Evolutionary conservation across 2,888 invertebrate species (phyloP), one percentile per base, ranked within the genome.

Genomic region (Zhuqinia jingwanae): DNA sequence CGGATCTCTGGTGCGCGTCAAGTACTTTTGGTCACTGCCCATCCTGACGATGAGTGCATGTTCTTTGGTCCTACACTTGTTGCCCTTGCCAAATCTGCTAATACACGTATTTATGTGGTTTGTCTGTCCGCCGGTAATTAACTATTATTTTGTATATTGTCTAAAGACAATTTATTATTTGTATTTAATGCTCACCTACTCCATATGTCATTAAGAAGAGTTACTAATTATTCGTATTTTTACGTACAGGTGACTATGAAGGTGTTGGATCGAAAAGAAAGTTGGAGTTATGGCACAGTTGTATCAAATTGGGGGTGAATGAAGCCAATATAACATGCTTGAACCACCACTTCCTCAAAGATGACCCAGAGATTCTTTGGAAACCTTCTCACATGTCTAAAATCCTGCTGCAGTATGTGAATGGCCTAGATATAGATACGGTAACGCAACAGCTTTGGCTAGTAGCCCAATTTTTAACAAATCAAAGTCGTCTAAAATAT

Each of bases 11-110:
- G 80, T 60, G 85, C 75, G 70, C 58, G 65, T 50, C 93, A 96
- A 90, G 94, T 97, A 60, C 93, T 99, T 42, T 92, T 99, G 78
- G 95, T 99, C 53, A 96, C 95, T 60, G 98, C 99, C 25, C 99
- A 99, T 93, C 99, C 99, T 17, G 99, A 99, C 92, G 99, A 99
- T 92, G 99, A 99, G 92, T 97, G 97, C 91, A 99, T 99, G 99
- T 99, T 99, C 93, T 99, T 99, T 92, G 97, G 98, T 0, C 99
- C 99, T 20, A 95, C 96, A 56, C 95, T 98, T 89, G 94, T 96
- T 89, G 94, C 95, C 92, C 93, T 96, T 87, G 92, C 93, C 1
- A 94, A 94, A 90, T 94, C 95, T 68, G 93, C 94, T 89, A 94
- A 94, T 90, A 95, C 95, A 91, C 94, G 95, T 89, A 95, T 98